phyloP scores from a whole-genome alignment of 2,888 invertebrate genomes.

The Dendrolimus houi region DNA sequence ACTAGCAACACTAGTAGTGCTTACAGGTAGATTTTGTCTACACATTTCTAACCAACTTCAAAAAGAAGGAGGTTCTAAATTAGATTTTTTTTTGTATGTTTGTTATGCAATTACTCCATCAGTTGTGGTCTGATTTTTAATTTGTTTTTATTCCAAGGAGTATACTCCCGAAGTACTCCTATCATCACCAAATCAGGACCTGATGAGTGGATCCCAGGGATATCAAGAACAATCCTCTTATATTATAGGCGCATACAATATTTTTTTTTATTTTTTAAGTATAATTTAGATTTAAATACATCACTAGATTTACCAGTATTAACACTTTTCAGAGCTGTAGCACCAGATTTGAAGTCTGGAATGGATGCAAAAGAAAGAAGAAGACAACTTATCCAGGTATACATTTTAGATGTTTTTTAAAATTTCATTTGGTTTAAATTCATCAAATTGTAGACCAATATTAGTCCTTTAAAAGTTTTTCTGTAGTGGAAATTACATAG shows the following conservation, averaged over 20 bases:
- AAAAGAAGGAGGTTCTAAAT: too few species aligned
- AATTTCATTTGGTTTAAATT: background rate
- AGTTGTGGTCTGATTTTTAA: too few species aligned
- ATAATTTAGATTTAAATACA: too few species aligned
- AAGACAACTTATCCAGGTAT: slow-evolving; percentile 91
- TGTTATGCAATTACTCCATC: too few species aligned
- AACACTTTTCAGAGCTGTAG: slow-evolving; percentile 84
- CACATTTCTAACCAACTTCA: too few species aligned
- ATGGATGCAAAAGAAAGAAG: slow-evolving; percentile 96
- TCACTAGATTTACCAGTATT: too few species aligned
- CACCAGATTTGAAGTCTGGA: slow-evolving; percentile 95
- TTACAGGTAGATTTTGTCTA: slow-evolving; percentile 65
- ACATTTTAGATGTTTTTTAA: background rate
- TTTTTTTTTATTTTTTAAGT: too few species aligned
- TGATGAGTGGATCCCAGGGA: too few species aligned
- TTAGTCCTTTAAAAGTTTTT: background rate
- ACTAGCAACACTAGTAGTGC: slow-evolving; percentile 89
- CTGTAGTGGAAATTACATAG: background rate
- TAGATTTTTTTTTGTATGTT: too few species aligned
- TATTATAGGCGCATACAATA: background rate
- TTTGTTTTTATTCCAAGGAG: too few species aligned
- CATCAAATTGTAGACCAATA: background rate
- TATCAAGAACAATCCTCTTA: background rate
- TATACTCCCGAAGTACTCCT: too few species aligned
- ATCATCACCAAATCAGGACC: too few species aligned